Evolutionary conservation across 2,797 vertebrate genomes (phyloP), one percentile per base, ranked within the genome.

Genomic region (Phoeniculus purpureus): DNA sequence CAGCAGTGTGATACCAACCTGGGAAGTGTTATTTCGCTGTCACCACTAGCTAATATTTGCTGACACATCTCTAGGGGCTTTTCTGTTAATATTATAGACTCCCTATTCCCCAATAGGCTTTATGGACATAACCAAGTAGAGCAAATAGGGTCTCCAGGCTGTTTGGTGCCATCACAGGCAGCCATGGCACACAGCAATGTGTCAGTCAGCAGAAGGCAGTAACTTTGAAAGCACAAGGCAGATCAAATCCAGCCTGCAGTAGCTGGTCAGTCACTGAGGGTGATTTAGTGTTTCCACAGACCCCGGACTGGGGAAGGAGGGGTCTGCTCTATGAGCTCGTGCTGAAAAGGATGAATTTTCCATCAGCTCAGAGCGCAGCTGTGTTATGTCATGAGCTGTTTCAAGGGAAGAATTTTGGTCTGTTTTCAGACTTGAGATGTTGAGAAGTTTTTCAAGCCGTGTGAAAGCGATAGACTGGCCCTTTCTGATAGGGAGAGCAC

Each of bases 111-210:
- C 45, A 22, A 18, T 11, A 82, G 34, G 12, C 20, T 20, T 56
- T 74, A 31, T 4, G 40, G 77, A 52, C 34, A 17, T 61, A 52
- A 51, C 15, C 15, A 17, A 22, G 29, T 5, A 52, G 18, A 74
- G 56, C 22, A 65, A 31, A 74, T 78, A 51, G 9, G 26, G 10
- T 40, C 18, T 91, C 48, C 0, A 0, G 52, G 22, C n/a, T 79
- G 7, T 37, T 31, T 32, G 51, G 20, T 85, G 64, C 37, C 10
- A 29, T 43, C 1, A 0, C 18, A 56, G 65, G 8, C 37, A 6
- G 8, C 17, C 40, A 4, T 0, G 3, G 29, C 12, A 67, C 0
- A 0, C 52, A 67, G 58, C 23, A 17, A 4, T 8, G 31, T 25
- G 31, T n/a, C 62, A 40, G 32, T 20, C 70, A 72, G 66, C 31